Base-by-base conservation (phyloP, 2,888 invertebrate species). In the Phalangium opilio region DNA sequence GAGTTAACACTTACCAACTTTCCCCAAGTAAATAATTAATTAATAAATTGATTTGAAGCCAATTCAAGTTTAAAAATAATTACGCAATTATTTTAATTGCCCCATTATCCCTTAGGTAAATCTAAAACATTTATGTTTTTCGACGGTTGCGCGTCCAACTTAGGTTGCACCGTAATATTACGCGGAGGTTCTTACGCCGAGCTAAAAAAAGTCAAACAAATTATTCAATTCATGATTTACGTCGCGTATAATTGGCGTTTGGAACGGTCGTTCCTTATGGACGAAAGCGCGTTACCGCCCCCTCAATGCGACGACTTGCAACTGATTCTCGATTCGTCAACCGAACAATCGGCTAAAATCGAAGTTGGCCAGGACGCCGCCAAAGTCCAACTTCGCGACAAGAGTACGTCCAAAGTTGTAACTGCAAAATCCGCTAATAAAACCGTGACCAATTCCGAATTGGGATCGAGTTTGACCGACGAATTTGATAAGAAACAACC, bases 121-220 rank as follows among this genome's bases (percentile, higher is more conserved):
- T 58, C 56, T 3, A 96, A 96, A 70, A 87, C 87, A 0, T 67
- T 96, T 21, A 86, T 96, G 85, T 83, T 84, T 57, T 80, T 95
- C 57, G 93, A 93, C 66, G 89, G 90, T 5, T 83, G 91, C 56
- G 79, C 83, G 0, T 77, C 79, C 60, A 78, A 83, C 59, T 71
- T 89, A 2, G 90, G 87, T 1, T 85, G 86, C 55, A 86, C 91
- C 17, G 79, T 95, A 39, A 66, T 91, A 3, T 67, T 96, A 2
- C 75, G 89, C n/a, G 91, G 91, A 0, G 73, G 72, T 2, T 75
- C 75, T 1, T 70, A 74, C 1, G 63, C 68, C n/a, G 89, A 91
- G 63, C 70, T 93, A 7, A 72, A 76, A 10, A 76, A 79, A 61
- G 66, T 66, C 0, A 93, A 95, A 64, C 78, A 76, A 58, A 82